Base-by-base conservation (phyloP, 2,888 invertebrate species). In the Nomada hirtipes region DNA sequence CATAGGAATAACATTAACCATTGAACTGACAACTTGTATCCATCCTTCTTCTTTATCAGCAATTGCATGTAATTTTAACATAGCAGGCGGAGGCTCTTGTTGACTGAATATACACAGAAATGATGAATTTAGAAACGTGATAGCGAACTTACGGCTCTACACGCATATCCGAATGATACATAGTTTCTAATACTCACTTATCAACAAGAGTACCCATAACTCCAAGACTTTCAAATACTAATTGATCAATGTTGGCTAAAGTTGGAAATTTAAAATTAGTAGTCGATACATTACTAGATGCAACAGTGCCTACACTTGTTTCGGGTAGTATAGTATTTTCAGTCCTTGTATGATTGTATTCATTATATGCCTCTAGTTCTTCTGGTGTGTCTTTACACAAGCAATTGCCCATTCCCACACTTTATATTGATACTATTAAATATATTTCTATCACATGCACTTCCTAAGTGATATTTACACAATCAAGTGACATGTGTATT, bases 31-130 rank as follows among this genome's bases (percentile, higher is more conserved):
- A 53, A 98, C 97, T 93, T 97, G 96, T 81, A 98, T 96, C 98
- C 98, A 99, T 1, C 98, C 98, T 77, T 97, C 97, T 90, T 98
- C 98, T 89, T 97, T 97, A 86, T 98, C 98, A 57, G 98, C 98
- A 82, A 98, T 97, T 82, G 96, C 95, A 91, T 98, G 97, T 53
- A 98, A 94, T 90, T 96, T 96, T 82, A 97, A 94, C 95, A 98
- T 96, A 0, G 98, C 97, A 74, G 96, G 96, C 0, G 98, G 98
- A 3, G 98, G 97, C 89, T 98, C 98, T 92, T 98, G 97, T 88
- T 98, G 97, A 95, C 98, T 98, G 92, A 20, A 94, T 29, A 69
- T 29, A 60, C 0, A 71, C 52, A 68, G 13, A 61, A 60, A 29
- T 42, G 18, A 26, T 53, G n/a, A 60, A 61, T 65, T 20, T 20